Evolutionary conservation across 1,140 invertebrate species (phyloP).

Genomic region (Atta colombica): DNA sequence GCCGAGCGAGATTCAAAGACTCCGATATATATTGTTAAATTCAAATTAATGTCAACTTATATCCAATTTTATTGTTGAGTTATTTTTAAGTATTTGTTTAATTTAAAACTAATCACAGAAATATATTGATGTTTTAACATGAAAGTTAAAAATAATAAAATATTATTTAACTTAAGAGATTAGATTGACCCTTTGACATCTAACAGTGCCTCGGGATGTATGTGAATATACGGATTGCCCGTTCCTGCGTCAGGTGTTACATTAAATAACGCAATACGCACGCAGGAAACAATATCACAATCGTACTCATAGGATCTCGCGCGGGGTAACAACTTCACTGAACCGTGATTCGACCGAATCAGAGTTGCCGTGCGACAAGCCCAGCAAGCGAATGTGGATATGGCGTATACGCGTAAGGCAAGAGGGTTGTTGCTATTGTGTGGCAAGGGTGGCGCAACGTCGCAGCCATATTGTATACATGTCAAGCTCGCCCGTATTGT

Average conservation of each 20-base stretch:
- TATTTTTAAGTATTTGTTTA: too few species aligned
- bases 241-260: background rate
- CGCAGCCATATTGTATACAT: conserved; percentile 72
- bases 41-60: too few species aligned
- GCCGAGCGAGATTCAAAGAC: background rate
- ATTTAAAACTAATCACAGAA: too few species aligned
- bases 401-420: conserved; percentile 3
- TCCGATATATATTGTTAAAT: too few species aligned
- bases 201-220: too few species aligned
- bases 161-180: too few species aligned
- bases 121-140: too few species aligned
- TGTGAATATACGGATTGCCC: background rate
- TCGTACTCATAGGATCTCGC: conserved; percentile 5
- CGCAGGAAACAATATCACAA: conserved; percentile 1
- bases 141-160: too few species aligned
- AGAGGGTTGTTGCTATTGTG: conserved; percentile 39
- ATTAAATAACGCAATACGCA: conserved; percentile 1
- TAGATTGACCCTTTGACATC: too few species aligned
- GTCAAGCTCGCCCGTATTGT: conserved; percentile 76
- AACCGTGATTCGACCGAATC: conserved; percentile 19
- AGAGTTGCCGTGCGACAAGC: conserved; percentile 23
- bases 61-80: too few species aligned
- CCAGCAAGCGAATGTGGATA: background rate
- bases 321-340: conserved; percentile 20
- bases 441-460: conserved; percentile 5